Evolutionary conservation across 1,140 invertebrate species (phyloP).

Genomic region (Phortica variegata): DNA sequence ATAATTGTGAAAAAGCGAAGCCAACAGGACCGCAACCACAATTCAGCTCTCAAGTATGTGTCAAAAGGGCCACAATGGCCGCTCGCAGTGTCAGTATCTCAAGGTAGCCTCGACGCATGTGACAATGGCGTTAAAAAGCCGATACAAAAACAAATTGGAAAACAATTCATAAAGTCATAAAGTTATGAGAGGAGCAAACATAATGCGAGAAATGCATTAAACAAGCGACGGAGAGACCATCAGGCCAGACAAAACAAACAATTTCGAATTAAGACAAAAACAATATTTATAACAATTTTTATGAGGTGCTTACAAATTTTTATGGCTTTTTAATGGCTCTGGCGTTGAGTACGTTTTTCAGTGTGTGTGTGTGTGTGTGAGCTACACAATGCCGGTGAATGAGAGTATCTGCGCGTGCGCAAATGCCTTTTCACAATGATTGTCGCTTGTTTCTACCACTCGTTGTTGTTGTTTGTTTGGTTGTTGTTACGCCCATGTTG

Average conservation of each 20-base stretch:
- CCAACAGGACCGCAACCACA: slow-evolving; percentile 16
- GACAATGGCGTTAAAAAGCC: slow-evolving; percentile 30
- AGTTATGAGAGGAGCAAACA: slow-evolving; percentile 40
- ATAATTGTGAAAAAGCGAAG: neutral
- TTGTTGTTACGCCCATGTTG: slow-evolving; percentile 44
- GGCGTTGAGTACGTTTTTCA: too few species aligned
- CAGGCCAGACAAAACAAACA: slow-evolving; percentile 6
- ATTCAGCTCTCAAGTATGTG: slow-evolving; percentile 19
- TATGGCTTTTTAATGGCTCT: slow-evolving; percentile 56
- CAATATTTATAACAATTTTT: slow-evolving; percentile 58
- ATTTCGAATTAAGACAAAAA: slow-evolving; percentile 33
- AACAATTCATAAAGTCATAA: slow-evolving; percentile 51
- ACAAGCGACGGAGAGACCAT: slow-evolving; percentile 13
- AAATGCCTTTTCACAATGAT: slow-evolving; percentile 44
- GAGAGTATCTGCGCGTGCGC: slow-evolving; percentile 51
- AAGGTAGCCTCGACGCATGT: slow-evolving; percentile 5
- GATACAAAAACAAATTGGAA: slow-evolving; percentile 17
- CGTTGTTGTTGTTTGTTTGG: slow-evolving; percentile 1
- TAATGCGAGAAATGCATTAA: neutral
- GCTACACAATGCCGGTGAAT: too few species aligned
- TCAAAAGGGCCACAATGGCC: slow-evolving; percentile 42
- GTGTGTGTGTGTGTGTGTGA: too few species aligned
- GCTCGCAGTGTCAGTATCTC: slow-evolving; percentile 23
- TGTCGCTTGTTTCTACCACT: slow-evolving; percentile 1
- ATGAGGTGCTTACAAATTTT: slow-evolving; percentile 58